phyloP scores from a whole-genome alignment of 2,888 invertebrate species.

The Linyphia triangularis region DNA sequence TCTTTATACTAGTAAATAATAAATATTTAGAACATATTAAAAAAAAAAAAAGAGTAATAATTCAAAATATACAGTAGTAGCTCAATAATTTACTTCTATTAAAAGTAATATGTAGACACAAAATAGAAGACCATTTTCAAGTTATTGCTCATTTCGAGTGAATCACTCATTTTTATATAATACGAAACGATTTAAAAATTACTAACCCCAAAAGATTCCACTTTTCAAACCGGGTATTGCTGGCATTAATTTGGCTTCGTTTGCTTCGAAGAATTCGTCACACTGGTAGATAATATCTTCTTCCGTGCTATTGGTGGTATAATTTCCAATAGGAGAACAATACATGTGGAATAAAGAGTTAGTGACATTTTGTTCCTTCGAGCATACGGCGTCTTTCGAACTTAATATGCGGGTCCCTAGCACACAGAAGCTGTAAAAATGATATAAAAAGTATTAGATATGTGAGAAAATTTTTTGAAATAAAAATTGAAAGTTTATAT shows the following conservation, averaged over 20 bases:
- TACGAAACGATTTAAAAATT: not conserved
- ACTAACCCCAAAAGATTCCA: slow-evolving; percentile 88
- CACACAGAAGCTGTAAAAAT: slow-evolving; percentile 89
- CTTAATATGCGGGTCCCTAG: slow-evolving; percentile 93
- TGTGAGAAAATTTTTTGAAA: too few relatives aligned
- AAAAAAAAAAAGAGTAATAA: not conserved
- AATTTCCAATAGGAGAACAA: slow-evolving; percentile 27
- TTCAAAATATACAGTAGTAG: too few relatives aligned
- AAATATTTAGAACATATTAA: too few relatives aligned
- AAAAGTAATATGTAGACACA: too few relatives aligned
- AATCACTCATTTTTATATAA: not conserved
- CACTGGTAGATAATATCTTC: slow-evolving; percentile 81
- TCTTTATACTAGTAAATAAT: too few relatives aligned
- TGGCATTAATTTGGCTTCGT: slow-evolving; percentile 85
- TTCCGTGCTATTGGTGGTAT: slow-evolving; percentile 10
- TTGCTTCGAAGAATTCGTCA: slow-evolving; percentile 87
- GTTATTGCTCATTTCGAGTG: too few relatives aligned
- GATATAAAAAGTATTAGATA: too few relatives aligned
- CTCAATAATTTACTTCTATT: too few relatives aligned
- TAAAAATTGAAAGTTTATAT: too few relatives aligned
- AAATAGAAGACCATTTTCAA: too few relatives aligned
- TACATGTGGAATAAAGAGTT: slow-evolving; percentile 62
- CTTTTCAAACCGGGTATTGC: slow-evolving; percentile 96
- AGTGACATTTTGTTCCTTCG: slow-evolving; percentile 64
- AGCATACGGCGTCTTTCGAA: slow-evolving; percentile 82